phyloP scores from a whole-genome alignment of 2,113 vertebrate species.

The Poeciliopsis occidentalis region DNA sequence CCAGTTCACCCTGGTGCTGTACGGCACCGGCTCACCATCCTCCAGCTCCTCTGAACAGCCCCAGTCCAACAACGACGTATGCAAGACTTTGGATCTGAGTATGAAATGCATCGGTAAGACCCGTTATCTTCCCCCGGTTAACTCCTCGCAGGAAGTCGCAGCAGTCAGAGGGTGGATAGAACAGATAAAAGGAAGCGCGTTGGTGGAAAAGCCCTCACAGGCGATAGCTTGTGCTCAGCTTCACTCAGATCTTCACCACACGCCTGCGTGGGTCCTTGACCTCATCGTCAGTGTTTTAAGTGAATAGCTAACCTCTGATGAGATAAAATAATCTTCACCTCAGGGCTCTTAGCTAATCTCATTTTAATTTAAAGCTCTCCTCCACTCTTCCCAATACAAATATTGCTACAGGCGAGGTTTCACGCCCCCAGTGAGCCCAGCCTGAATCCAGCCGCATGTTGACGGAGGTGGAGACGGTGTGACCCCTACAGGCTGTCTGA shows the following conservation, averaged over 20 bases:
- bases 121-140: not conserved
- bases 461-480: slow-evolving; percentile 49
- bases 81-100: slow-evolving; percentile 88
- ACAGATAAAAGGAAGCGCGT: not conserved
- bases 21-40: slow-evolving; percentile 82
- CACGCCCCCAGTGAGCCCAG: not conserved
- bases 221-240: slow-evolving; percentile 8
- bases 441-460: slow-evolving; percentile 4
- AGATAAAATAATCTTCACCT: slow-evolving; percentile 1
- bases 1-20: slow-evolving; percentile 91
- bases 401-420: slow-evolving; percentile 30
- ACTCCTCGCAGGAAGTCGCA: slow-evolving; percentile 21
- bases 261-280: not conserved
- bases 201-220: not conserved
- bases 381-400: slow-evolving; percentile 25
- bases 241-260: not conserved
- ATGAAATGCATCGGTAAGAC: slow-evolving; percentile 95
- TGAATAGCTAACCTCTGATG: slow-evolving; percentile 11
- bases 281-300: slow-evolving; percentile 16
- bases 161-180: not conserved
- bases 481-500: slow-evolving; percentile 68
- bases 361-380: slow-evolving; percentile 33
- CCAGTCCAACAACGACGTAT: slow-evolving; percentile 83
- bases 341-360: slow-evolving; percentile 24
- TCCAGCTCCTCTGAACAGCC: slow-evolving; percentile 72